Conservation (phyloP, 2,113 vertebrate species). For the Myodes glareolus region DNA sequence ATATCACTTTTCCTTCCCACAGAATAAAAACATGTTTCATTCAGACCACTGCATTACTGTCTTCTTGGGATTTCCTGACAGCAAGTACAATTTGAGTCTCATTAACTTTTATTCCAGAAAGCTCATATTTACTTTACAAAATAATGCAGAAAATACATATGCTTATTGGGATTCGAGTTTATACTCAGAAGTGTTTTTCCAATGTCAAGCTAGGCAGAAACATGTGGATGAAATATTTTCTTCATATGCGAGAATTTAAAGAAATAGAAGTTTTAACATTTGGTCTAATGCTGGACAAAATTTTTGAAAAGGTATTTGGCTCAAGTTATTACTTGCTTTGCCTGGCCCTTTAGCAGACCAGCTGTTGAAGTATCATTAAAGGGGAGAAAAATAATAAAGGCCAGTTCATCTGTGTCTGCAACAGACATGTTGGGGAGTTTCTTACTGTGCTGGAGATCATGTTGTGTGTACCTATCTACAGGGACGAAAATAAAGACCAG, state of each 20-base stretch:
- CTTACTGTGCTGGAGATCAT: constrained; percentile 24
- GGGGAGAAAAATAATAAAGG: not conserved
- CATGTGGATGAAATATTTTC: constrained; percentile 69
- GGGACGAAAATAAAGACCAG: constrained; percentile 10
- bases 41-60: not conserved
- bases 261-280: constrained; percentile 61
- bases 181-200: constrained; percentile 37
- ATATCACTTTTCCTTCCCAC: not conserved
- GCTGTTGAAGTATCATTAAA: constrained; percentile 69
- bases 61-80: not conserved
- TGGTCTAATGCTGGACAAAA: constrained; percentile 67
- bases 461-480: constrained; percentile 38
- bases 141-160: constrained; percentile 1
- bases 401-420: constrained; percentile 55
- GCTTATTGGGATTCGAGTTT: constrained; percentile 35
- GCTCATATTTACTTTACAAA: constrained; percentile 28
- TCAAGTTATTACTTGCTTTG: constrained; percentile 40
- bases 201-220: constrained; percentile 63
- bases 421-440: not conserved
- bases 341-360: constrained; percentile 66
- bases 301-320: constrained; percentile 70
- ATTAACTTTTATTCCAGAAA: not conserved
- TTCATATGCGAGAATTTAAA: constrained; percentile 61
- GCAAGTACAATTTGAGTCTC: not conserved
- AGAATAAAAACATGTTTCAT: constrained; percentile 9